These are phyloP conservation scores for Hybognathus amarus DNA, from an alignment of 2,797 vertebrate genomes.

Conservation along the genomic window DNA sequence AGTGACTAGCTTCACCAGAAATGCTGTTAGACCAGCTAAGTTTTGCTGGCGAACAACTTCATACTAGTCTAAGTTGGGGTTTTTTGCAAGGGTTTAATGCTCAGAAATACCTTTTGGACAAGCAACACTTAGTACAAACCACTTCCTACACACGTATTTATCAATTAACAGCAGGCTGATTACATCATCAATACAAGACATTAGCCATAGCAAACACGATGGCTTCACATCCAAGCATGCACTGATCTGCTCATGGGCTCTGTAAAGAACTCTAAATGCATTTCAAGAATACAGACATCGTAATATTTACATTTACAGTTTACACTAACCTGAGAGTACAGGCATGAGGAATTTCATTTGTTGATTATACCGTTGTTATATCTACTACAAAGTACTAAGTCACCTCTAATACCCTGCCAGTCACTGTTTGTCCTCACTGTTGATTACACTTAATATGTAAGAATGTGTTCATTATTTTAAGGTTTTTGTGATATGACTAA, in stretches of 20 bases:
- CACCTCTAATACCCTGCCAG: conserved; percentile 49
- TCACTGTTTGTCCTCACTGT: conserved; percentile 50
- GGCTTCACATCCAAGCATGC: conserved; percentile 61
- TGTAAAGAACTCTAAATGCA: conserved; percentile 50
- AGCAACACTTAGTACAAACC: conserved; percentile 46
- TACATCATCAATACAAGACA: conserved; percentile 49
- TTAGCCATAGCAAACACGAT: conserved; percentile 48
- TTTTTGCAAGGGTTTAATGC: conserved; percentile 5
- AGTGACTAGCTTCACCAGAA: not conserved
- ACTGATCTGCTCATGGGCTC: conserved; percentile 45
- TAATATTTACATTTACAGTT: conserved; percentile 59
- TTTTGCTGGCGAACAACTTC: not conserved
- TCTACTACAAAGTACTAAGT: conserved; percentile 51
- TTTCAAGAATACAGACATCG: conserved; percentile 53
- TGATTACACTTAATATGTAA: conserved; percentile 44
- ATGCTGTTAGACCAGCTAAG: not conserved
- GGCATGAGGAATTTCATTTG: conserved; percentile 56
- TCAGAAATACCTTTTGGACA: conserved; percentile 30
- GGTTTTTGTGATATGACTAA: conserved; percentile 14
- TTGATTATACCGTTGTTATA: conserved; percentile 42
- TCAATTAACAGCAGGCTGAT: conserved; percentile 46
- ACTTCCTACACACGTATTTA: conserved; percentile 36
- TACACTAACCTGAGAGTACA: conserved; percentile 61
- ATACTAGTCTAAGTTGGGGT: not conserved
- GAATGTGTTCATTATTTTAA: conserved; percentile 23